Conservation (phyloP, 2,113 vertebrate species). For the Stegostoma tigrinum region DNA sequence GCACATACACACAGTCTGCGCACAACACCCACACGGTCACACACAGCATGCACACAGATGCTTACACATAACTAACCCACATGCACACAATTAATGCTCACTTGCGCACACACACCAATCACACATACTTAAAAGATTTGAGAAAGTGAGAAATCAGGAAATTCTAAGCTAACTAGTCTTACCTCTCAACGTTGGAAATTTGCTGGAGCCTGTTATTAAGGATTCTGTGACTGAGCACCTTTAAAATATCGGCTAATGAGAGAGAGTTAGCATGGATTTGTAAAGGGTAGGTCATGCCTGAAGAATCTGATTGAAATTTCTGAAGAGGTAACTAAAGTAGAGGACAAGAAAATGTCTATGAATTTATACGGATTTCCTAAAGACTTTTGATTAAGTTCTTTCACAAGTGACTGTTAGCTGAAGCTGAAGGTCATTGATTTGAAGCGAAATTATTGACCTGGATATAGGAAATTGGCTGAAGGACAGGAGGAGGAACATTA, state of each 20-base stretch:
- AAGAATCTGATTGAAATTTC: not conserved
- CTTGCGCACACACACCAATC: too few relatives aligned
- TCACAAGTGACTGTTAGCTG: not conserved
- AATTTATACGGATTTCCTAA: not conserved
- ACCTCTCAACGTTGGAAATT: not conserved
- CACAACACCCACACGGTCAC: too few relatives aligned
- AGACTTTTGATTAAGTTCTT: not conserved
- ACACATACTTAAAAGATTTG: not conserved
- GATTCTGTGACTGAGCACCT: not conserved
- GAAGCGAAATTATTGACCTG: not conserved
- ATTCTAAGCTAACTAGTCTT: not conserved
- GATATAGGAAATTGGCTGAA: not conserved
- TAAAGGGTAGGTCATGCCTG: not conserved
- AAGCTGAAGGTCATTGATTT: not conserved
- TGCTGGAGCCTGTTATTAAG: not conserved
- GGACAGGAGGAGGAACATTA: not conserved
- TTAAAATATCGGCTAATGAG: not conserved
- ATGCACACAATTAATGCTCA: not conserved
- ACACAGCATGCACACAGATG: not conserved
- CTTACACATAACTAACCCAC: too few relatives aligned
- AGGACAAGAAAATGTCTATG: not conserved
- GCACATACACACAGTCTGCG: too few relatives aligned
- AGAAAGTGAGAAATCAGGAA: not conserved
- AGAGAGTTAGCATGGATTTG: not conserved
- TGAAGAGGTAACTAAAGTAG: not conserved